phyloP scores from a whole-genome alignment of 2,113 vertebrate species.

The Anolis sagrei region DNA sequence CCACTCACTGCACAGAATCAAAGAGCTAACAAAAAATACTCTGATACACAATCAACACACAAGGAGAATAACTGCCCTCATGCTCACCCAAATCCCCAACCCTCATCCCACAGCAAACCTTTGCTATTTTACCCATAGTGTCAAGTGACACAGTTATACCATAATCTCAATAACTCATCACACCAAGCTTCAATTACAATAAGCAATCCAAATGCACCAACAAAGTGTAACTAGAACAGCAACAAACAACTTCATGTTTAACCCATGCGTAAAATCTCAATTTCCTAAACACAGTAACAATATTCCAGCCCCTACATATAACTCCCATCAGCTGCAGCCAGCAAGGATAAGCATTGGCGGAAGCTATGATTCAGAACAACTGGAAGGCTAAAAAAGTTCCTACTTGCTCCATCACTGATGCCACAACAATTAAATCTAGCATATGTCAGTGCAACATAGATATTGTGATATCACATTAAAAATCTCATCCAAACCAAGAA shows the following conservation, averaged over 20 bases:
- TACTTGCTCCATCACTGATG: background rate
- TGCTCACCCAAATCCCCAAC: background rate
- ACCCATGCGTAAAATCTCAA: background rate
- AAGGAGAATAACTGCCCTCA: background rate
- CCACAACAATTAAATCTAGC: background rate
- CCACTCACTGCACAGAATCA: background rate
- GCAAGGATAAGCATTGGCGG: too few relatives aligned
- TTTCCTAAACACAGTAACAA: background rate
- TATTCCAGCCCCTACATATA: background rate
- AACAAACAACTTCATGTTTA: background rate
- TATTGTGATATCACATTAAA: background rate
- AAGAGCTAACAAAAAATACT: background rate
- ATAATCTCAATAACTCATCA: background rate
- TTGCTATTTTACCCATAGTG: background rate
- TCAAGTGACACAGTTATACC: background rate
- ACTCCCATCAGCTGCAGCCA: too few relatives aligned
- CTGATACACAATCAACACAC: background rate
- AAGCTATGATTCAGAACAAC: too few relatives aligned
- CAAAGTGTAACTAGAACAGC: constrained; percentile 7
- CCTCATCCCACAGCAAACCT: too few relatives aligned
- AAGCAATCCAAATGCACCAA: background rate
- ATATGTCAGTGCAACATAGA: background rate
- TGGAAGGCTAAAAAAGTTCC: too few relatives aligned
- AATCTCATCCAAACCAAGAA: background rate
- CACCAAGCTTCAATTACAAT: background rate